Evolutionary conservation across 2,888 invertebrate genomes (phyloP).

Genomic region (Antitype chi): DNA sequence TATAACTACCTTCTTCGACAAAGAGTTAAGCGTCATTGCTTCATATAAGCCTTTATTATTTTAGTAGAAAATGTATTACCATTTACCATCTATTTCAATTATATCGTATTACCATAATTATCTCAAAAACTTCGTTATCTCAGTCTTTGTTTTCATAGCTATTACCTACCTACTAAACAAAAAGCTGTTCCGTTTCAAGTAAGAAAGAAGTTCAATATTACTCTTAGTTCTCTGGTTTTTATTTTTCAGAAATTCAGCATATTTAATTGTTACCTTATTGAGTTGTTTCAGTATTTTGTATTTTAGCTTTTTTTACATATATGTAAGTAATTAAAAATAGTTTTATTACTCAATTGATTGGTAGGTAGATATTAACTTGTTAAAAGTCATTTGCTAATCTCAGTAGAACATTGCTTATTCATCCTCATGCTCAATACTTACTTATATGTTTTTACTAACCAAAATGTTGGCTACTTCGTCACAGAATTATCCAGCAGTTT

Average conservation of each 20-base stretch:
- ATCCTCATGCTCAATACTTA: conserved; percentile 2
- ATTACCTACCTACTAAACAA: neutral
- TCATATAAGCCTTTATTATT: too few relatives aligned
- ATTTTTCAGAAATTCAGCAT: neutral
- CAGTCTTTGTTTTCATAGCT: neutral
- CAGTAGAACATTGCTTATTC: neutral
- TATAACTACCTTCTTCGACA: conserved; percentile 12
- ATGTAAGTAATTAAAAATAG: neutral
- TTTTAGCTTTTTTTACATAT: too few relatives aligned
- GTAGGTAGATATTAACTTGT: neutral
- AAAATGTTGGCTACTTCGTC: neutral
- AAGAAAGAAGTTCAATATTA: neutral
- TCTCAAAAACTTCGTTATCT: neutral
- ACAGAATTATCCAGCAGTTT: neutral
- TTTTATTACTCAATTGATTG: neutral
- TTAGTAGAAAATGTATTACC: neutral
- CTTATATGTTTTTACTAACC: neutral
- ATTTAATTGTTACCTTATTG: neutral
- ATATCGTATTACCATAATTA: neutral
- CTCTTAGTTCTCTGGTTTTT: neutral
- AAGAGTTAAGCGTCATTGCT: neutral
- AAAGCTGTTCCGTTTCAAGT: neutral
- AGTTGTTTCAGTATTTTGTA: neutral
- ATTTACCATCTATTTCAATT: neutral
- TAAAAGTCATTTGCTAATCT: neutral